Evolutionary conservation across 2,797 vertebrate species (phyloP).

Genomic region (Petrocephalus sullivani): DNA sequence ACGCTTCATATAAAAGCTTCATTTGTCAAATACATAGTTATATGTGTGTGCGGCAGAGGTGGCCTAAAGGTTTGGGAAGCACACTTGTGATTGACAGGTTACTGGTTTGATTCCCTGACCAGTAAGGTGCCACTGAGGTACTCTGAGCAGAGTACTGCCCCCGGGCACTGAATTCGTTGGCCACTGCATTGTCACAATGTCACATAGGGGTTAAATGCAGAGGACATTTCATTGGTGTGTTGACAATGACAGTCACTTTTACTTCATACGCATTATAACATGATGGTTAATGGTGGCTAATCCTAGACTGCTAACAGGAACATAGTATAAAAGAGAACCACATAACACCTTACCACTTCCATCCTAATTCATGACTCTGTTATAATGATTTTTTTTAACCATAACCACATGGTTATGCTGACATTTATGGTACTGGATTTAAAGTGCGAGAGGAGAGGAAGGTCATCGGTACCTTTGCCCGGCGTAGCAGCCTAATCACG

Average conservation of each 20-base stretch:
- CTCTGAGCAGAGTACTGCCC: too few species aligned
- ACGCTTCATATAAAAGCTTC: neutral
- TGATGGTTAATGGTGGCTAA: neutral
- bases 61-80: too few species aligned
- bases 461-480: slow-evolving; percentile 75
- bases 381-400: neutral
- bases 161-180: too few species aligned
- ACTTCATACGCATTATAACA: neutral
- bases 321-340: neutral
- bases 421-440: neutral
- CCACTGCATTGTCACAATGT: too few species aligned
- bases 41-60: too few species aligned
- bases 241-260: too few species aligned
- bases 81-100: too few species aligned
- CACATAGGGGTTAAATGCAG: too few species aligned
- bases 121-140: too few species aligned
- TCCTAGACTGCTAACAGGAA: neutral
- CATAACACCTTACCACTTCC: neutral
- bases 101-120: too few species aligned
- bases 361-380: neutral
- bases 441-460: neutral
- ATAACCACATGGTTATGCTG: neutral
- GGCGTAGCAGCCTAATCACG: slow-evolving; percentile 79
- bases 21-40: neutral
- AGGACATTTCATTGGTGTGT: too few species aligned